A percentile compares a stretch with the other conserved stretches of the same genome.
These are phyloP conservation scores for Phocoena phocoena DNA, from an alignment of 2,113 vertebrate species.

Conservation along the genomic window DNA sequence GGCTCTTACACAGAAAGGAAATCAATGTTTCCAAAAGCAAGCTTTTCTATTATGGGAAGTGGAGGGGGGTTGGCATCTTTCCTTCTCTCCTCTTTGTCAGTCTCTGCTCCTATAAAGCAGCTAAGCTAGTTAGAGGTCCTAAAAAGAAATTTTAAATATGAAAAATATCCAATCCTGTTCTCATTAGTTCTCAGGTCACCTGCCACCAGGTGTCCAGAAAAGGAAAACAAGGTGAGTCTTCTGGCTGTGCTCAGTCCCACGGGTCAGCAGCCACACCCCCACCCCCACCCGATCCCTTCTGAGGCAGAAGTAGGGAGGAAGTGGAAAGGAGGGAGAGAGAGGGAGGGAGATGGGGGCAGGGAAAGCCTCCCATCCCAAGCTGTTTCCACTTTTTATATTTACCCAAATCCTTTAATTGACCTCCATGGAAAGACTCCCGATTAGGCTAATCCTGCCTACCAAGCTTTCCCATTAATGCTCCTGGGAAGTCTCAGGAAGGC, in stretches of 20 bases:
- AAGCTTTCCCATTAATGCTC: conserved; percentile 47
- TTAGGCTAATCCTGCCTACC: conserved; percentile 58
- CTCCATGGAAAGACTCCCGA: conserved; percentile 61
- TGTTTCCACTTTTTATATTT: conserved; percentile 79
- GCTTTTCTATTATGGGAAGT: background rate
- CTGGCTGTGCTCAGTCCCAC: background rate
- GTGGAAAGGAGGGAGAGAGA: background rate
- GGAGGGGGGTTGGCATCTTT: background rate
- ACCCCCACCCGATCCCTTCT: background rate
- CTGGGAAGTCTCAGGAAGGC: conserved; percentile 40
- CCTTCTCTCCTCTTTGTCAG: background rate
- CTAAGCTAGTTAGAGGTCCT: background rate
- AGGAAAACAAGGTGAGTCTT: background rate
- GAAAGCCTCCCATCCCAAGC: conserved; percentile 39
- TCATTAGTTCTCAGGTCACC: background rate
- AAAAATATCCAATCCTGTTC: background rate
- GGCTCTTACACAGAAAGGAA: background rate
- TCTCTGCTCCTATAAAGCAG: background rate
- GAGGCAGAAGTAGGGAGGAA: background rate
- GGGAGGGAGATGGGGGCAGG: background rate
- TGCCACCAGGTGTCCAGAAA: background rate
- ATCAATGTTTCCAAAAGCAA: background rate
- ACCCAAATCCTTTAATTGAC: conserved; percentile 75
- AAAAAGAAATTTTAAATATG: background rate
- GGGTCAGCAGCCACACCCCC: background rate